phyloP scores from a whole-genome alignment of 2,113 vertebrate genomes.

The Athene cunicularia region DNA sequence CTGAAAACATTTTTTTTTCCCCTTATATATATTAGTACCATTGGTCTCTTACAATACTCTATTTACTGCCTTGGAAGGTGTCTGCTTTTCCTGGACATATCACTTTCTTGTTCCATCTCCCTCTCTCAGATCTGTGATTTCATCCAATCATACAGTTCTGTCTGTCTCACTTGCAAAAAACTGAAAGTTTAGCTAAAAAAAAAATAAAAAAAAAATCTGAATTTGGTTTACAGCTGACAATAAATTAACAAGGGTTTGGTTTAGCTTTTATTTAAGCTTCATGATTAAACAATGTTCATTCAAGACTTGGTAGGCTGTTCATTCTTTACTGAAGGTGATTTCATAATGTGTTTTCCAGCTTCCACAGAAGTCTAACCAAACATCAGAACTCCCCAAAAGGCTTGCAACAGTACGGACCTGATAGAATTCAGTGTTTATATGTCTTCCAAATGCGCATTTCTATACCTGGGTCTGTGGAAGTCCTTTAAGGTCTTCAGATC shows the following conservation, averaged over 20 bases:
- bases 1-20: neutral
- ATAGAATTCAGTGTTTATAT: neutral
- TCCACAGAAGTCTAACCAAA: neutral
- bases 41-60: neutral
- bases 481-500: neutral
- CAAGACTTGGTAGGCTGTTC: neutral
- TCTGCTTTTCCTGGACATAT: neutral
- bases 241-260: neutral
- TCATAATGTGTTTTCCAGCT: neutral
- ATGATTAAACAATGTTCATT: neutral
- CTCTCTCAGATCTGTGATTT: neutral
- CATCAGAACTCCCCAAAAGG: neutral
- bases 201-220: fast-evolving
- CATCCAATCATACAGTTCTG: fast-evolving
- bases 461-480: neutral
- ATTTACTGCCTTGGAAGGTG: neutral
- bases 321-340: neutral
- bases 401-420: neutral
- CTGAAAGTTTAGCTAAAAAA: fast-evolving
- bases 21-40: neutral
- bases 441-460: neutral
- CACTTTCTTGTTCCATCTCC: neutral
- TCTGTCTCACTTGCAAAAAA: neutral
- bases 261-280: neutral
- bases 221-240: neutral